phyloP scores from a whole-genome alignment of 2,888 invertebrate genomes.

The Acleris laterana region DNA sequence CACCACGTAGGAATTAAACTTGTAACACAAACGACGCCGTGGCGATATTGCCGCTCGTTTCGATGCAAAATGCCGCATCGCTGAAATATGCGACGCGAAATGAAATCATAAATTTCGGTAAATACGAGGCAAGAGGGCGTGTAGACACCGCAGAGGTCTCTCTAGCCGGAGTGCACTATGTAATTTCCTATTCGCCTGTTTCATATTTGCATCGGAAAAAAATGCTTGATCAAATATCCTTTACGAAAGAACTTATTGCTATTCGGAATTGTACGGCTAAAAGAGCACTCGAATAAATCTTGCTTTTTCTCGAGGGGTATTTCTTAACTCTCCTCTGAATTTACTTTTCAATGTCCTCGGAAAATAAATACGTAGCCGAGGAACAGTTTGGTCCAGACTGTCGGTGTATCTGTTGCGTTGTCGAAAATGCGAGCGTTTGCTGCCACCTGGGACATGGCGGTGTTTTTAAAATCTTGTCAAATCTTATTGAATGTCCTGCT shows the following conservation, averaged over 20 bases:
- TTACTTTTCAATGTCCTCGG: constrained; percentile 31
- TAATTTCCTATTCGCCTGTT: constrained; percentile 30
- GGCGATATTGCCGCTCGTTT: constrained; percentile 37
- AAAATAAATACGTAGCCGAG: constrained; percentile 27
- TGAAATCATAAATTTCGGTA: constrained; percentile 42
- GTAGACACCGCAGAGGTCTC: constrained; percentile 25
- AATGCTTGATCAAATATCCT: constrained; percentile 5
- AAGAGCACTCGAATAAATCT: constrained; percentile 26
- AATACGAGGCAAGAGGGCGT: constrained; percentile 38
- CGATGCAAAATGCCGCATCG: constrained; percentile 39
- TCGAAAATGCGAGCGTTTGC: constrained; percentile 8
- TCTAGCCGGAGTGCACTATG: constrained; percentile 25
- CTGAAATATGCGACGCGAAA: constrained; percentile 41
- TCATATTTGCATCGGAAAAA: constrained; percentile 9
- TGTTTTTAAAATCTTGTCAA: no score
- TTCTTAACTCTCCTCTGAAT: constrained; percentile 24
- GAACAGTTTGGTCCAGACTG: constrained; percentile 11
- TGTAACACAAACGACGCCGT: constrained; percentile 22
- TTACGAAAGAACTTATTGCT: not conserved
- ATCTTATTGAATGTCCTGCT: no score
- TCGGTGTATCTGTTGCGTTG: constrained; percentile 18
- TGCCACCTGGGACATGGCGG: constrained; percentile 4
- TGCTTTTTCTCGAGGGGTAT: constrained; percentile 22
- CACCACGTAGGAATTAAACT: constrained; percentile 35
- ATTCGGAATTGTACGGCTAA: not conserved